phyloP scores from a whole-genome alignment of 2,797 vertebrate genomes.

The Melopsittacus undulatus region DNA sequence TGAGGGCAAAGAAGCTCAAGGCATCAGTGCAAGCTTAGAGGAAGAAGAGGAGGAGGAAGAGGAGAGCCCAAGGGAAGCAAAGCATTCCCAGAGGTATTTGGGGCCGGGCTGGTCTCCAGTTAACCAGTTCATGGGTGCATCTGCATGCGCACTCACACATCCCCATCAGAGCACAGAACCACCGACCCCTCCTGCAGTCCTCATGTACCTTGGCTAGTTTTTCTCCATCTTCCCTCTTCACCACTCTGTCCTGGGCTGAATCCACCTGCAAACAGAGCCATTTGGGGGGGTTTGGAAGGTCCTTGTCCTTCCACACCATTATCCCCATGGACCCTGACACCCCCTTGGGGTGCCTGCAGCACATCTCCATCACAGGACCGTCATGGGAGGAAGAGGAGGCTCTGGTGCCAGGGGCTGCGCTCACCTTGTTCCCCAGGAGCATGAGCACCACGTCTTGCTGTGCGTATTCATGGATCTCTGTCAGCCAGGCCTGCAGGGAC shows the following conservation, averaged over 20 bases:
- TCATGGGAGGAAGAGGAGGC: neutral
- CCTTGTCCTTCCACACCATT: neutral
- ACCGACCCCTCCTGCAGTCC: fast-evolving
- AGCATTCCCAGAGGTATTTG: neutral
- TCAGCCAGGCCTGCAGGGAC: slow-evolving; percentile 87
- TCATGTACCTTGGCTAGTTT: slow-evolving; percentile 88
- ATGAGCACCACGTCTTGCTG: slow-evolving; percentile 91
- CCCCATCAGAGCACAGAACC: fast-evolving
- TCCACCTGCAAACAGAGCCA: slow-evolving; percentile 81
- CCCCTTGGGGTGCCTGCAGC: neutral
- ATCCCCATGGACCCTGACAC: fast-evolving
- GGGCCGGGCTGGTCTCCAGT: neutral
- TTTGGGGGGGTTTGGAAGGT: neutral
- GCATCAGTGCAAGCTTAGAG: neutral
- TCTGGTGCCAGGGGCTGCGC: neutral
- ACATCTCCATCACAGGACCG: fast-evolving
- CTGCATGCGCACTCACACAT: fast-evolving
- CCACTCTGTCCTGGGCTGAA: slow-evolving; percentile 86
- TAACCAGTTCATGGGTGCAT: neutral
- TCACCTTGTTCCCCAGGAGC: slow-evolving; percentile 94
- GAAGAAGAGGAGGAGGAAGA: neutral
- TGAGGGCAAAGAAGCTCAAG: neutral
- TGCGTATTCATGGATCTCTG: slow-evolving; percentile 92
- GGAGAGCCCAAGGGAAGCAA: neutral
- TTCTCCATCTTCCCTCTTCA: slow-evolving; percentile 93